Base-by-base conservation (phyloP, 2,888 invertebrate species). In the Thysanoteuthis rhombus region DNA sequence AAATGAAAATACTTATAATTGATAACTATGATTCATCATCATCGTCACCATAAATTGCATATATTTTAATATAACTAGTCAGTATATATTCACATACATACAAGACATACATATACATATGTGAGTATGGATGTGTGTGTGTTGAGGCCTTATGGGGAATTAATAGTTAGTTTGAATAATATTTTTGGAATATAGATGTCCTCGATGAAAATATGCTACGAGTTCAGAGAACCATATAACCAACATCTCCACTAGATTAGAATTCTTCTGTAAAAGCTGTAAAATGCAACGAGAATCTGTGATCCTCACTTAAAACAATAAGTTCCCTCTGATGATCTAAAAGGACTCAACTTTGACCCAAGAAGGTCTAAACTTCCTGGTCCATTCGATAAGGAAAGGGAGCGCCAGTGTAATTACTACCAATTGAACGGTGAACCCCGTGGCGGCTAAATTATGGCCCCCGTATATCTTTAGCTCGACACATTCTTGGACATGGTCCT, bases 391-490 rank as follows among this genome's bases (percentile, higher is more conserved):
- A 75, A 75, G 75, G 75, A 36, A 75, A 75, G 19, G 75, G 75
- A 75, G 75, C 75, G 75, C 36, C 75, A 75, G 75, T 36, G 75
- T 75, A 75, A 75, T 75, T 75, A 75, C 75, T 75, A 75, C n/a
- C 75, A 75, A 75, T 75, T 75, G 75, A 75, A 75, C 75, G 75
- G 75, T 75, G 75, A 75, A 75, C 75, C 75, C 75, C 75, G 75
- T 16, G n/a, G 75, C 75, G 75, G 75, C n/a, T 75, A 75, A 75
- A 75, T 75, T 75, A 75, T 75, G 12, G 75, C 75, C 75, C 75
- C 75, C 75, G 75, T 75, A 75, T 75, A 75, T 75, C 75, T 75
- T 36, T 36, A 36, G 75, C 75, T 75, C 75, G 75, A 75, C 75
- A 75, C 75, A 75, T 75, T 75, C 75, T 75, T 75, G 75, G 75